Evolutionary conservation across 2,888 invertebrate genomes (phyloP).

Genomic region (Idaea straminata): DNA sequence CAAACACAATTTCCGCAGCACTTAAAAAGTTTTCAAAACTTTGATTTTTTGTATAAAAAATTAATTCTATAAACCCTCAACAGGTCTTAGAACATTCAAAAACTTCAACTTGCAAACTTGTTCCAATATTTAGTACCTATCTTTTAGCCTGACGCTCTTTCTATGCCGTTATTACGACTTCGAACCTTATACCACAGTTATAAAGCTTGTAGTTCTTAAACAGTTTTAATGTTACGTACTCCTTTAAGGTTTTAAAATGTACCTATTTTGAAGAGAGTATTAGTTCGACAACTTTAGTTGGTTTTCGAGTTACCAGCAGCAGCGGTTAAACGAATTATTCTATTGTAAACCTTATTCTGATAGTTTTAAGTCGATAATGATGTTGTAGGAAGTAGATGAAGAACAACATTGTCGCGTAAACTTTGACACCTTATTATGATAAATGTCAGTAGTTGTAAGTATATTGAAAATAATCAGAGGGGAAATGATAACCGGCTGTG

Average conservation of each 20-base stretch:
- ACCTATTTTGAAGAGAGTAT: constrained; percentile 71
- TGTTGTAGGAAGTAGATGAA: background rate
- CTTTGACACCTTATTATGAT: constrained; percentile 38
- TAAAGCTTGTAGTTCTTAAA: constrained; percentile 43
- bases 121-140: constrained; percentile 55
- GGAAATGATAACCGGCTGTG: background rate
- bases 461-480: background rate
- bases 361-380: constrained; percentile 30
- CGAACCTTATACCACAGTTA: constrained; percentile 28
- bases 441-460: constrained; percentile 30
- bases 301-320: constrained; percentile 61
- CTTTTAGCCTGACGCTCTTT: constrained; percentile 19
- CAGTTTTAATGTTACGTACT: constrained; percentile 35
- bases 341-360: constrained; percentile 31
- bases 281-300: constrained; percentile 72
- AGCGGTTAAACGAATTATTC: constrained; percentile 34
- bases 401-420: constrained; percentile 44
- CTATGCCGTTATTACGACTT: constrained; percentile 20
- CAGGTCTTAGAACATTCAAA: constrained; percentile 53
- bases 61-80: constrained; percentile 45
- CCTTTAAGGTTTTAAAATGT: constrained; percentile 48
- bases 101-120: constrained; percentile 53
- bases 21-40: constrained; percentile 20
- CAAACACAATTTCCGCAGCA: constrained; percentile 15
- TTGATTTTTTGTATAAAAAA: constrained; percentile 35